These are phyloP conservation scores for Gobio gobio DNA, from an alignment of 2,113 vertebrate species.

Conservation along the genomic window DNA sequence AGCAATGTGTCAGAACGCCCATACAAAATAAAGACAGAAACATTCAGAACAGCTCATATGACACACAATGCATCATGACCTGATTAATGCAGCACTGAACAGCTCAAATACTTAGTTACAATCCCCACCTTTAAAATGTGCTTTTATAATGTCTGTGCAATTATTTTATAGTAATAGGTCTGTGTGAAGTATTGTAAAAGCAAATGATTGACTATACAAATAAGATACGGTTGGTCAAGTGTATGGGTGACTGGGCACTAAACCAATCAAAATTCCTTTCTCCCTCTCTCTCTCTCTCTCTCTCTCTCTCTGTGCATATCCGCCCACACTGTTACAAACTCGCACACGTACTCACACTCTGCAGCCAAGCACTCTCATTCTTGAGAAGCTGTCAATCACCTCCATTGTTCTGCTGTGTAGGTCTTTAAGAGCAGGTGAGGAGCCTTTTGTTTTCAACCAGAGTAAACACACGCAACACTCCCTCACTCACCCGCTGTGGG, in stretches of 20 bases:
- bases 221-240: constrained; percentile 15
- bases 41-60: constrained; percentile 13
- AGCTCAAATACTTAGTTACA: not conserved
- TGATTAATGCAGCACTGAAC: not conserved
- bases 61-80: not conserved
- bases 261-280: constrained; percentile 24
- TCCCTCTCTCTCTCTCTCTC: not conserved
- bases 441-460: constrained; percentile 65
- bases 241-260: constrained; percentile 39
- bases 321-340: constrained; percentile 11
- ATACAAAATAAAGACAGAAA: constrained; percentile 5
- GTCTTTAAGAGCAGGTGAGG: constrained; percentile 62
- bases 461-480: constrained; percentile 61
- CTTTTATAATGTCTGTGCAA: not conserved
- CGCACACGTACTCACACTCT: constrained; percentile 2
- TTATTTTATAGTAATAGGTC: not conserved
- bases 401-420: constrained; percentile 67
- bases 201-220: constrained; percentile 2
- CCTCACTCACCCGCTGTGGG: constrained; percentile 63
- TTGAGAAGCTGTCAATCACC: constrained; percentile 64
- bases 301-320: not conserved
- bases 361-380: constrained; percentile 16
- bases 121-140: not conserved
- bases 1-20: constrained; percentile 1
- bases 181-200: not conserved